These are phyloP conservation scores for Arctia plantaginis DNA, from an alignment of 2,888 invertebrate species.

Conservation along the genomic window DNA sequence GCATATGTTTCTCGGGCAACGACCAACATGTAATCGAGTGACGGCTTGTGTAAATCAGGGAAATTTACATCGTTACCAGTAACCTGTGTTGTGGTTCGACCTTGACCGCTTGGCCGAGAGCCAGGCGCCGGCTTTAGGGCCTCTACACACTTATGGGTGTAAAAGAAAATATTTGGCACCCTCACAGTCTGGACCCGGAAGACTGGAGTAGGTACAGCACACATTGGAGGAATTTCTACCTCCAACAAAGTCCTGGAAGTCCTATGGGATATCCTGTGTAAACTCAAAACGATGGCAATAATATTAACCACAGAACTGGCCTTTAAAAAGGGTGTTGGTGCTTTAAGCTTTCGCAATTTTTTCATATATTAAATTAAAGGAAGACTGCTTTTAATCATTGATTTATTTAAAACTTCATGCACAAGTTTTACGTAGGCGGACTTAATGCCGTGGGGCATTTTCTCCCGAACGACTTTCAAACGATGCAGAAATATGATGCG, in stretches of 20 bases:
- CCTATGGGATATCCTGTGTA: background rate
- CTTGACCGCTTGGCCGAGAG: conserved; percentile 58
- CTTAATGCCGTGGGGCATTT: too few species aligned
- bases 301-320: background rate
- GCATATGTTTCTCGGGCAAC: conserved; percentile 24
- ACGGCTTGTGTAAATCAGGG: conserved; percentile 43
- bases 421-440: too few species aligned
- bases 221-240: background rate
- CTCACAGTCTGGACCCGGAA: background rate
- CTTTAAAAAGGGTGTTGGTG: background rate
- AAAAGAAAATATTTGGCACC: background rate
- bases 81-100: conserved; percentile 35
- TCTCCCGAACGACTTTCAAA: too few species aligned
- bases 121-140: conserved; percentile 32
- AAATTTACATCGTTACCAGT: conserved; percentile 45
- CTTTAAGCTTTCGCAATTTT: background rate
- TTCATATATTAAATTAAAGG: background rate
- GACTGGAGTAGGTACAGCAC: background rate
- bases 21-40: conserved; percentile 29
- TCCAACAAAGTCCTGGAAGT: too few species aligned
- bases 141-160: conserved; percentile 7
- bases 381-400: too few species aligned
- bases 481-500: too few species aligned
- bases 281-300: background rate
- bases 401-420: too few species aligned